phyloP scores from a whole-genome alignment of 2,113 vertebrate genomes.

The Melanostigma gelatinosum region DNA sequence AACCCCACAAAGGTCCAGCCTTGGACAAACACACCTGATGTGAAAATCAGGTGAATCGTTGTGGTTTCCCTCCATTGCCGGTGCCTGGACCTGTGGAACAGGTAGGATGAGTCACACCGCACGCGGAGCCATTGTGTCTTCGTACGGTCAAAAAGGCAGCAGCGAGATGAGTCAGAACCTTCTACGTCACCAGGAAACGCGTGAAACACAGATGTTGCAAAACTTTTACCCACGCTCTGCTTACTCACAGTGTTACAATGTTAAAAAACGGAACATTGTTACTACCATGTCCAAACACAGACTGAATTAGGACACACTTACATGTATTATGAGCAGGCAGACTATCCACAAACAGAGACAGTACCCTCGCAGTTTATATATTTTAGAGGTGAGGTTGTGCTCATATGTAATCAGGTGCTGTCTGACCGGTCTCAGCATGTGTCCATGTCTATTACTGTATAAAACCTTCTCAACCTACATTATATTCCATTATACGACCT shows the following conservation, averaged over 20 bases:
- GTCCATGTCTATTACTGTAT: not conserved
- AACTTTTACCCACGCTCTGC: constrained; percentile 8
- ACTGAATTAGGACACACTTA: not conserved
- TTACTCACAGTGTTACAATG: constrained; percentile 17
- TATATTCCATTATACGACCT: not conserved
- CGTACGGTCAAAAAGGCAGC: constrained; percentile 45
- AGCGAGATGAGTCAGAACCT: constrained; percentile 33
- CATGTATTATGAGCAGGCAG: not conserved
- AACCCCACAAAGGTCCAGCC: constrained; percentile 9
- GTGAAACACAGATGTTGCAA: constrained; percentile 30
- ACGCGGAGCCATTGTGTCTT: constrained; percentile 46
- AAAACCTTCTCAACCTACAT: not conserved
- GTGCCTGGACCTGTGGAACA: constrained; percentile 32
- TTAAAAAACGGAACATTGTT: not conserved
- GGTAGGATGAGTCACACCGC: constrained; percentile 62
- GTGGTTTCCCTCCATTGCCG: not conserved
- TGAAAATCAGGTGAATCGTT: not conserved
- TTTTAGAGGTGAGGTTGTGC: too few species aligned
- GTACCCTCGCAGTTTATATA: not conserved
- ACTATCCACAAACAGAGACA: not conserved
- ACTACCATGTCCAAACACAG: too few species aligned
- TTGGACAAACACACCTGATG: not conserved
- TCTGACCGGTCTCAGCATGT: not conserved
- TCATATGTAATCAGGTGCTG: not conserved
- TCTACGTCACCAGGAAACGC: constrained; percentile 60